Evolutionary conservation across 2,888 invertebrate genomes (phyloP).

Genomic region (Dryomyza anilis): DNA sequence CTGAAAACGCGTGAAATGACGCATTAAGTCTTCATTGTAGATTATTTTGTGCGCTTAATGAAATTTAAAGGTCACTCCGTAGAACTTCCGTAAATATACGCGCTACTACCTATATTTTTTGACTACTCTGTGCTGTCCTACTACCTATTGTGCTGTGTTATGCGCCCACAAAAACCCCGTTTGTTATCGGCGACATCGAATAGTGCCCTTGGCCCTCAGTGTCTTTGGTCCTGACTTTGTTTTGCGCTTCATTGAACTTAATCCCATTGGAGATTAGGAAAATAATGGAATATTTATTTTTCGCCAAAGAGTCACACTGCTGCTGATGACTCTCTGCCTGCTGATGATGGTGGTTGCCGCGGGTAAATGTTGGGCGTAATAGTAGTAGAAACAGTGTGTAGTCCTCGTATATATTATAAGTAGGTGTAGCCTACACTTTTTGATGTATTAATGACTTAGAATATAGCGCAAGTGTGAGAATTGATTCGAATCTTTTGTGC

Average conservation of each 20-base stretch:
- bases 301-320: conserved; percentile 2
- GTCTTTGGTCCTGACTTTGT: conserved; percentile 40
- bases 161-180: not conserved
- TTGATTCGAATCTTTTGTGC: conserved; percentile 23
- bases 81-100: not conserved
- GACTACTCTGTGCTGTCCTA: not conserved
- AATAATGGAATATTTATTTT: conserved; percentile 29
- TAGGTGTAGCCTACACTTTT: not conserved
- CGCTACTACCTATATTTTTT: not conserved
- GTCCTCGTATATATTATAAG: too few relatives aligned
- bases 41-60: too few relatives aligned
- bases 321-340: not conserved
- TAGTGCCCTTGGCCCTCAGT: too few relatives aligned
- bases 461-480: conserved; percentile 17
- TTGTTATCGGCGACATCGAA: too few relatives aligned
- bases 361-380: not conserved
- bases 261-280: conserved; percentile 30
- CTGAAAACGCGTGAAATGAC: not conserved
- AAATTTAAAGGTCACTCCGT: not conserved
- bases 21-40: conserved; percentile 5
- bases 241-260: conserved; percentile 51
- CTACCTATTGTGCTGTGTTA: not conserved
- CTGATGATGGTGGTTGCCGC: not conserved
- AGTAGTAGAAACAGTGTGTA: too few relatives aligned
- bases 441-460: conserved; percentile 50